Evolutionary conservation across 2,113 vertebrate species (phyloP).

Genomic region (Uropsilus gracilis): DNA sequence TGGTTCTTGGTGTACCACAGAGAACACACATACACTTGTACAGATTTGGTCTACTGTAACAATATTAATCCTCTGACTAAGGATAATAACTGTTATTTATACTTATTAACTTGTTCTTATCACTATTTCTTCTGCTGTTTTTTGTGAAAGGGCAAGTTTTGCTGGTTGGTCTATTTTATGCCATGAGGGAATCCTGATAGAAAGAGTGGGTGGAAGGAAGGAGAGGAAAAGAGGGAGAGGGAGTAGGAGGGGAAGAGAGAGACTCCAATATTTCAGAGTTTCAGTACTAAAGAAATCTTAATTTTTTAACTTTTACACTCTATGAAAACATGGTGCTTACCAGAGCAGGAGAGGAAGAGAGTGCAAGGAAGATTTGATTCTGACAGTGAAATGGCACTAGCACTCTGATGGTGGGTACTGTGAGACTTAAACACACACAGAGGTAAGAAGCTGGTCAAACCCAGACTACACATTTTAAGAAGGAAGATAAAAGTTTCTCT

Average conservation of each 20-base stretch:
- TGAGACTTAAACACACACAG: not conserved
- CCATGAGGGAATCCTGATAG: not conserved
- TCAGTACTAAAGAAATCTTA: not conserved
- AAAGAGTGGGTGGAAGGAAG: too few species aligned
- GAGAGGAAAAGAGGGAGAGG: too few species aligned
- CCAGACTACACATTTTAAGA: not conserved
- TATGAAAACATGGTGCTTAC: not conserved
- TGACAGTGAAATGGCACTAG: not conserved
- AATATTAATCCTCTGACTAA: not conserved
- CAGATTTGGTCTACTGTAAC: not conserved
- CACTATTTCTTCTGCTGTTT: constrained; percentile 30
- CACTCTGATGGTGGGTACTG: not conserved
- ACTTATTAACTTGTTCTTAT: constrained; percentile 14
- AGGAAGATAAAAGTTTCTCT: not conserved
- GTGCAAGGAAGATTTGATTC: not conserved
- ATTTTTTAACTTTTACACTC: not conserved
- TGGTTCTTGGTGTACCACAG: not conserved
- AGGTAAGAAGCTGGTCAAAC: not conserved
- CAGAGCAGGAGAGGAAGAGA: not conserved
- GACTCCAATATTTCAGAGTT: constrained; percentile 10
- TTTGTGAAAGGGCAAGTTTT: not conserved
- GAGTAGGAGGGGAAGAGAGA: too few species aligned
- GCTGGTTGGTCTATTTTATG: not conserved
- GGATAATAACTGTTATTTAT: not conserved
- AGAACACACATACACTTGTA: not conserved